Conservation (phyloP, 2,888 invertebrate species). For the Tiliacea citrago region DNA sequence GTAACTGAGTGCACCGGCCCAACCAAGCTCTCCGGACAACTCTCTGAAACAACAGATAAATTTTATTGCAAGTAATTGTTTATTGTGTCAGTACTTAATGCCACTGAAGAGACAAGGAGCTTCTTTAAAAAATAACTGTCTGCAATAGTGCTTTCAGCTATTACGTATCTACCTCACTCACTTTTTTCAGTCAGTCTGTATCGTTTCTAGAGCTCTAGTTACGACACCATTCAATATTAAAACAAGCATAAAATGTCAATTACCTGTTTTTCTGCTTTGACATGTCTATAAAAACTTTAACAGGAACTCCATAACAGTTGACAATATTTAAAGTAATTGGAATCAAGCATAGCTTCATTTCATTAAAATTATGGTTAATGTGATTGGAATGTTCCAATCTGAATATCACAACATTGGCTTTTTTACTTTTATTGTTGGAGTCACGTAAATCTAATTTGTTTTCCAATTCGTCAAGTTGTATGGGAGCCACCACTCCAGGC, state of each 20-base stretch:
- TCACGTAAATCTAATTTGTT: constrained; percentile 72
- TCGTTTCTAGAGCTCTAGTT: background rate
- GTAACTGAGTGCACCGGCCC: constrained; percentile 86
- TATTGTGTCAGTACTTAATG: background rate
- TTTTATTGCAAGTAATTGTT: background rate
- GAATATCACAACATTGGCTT: constrained; percentile 90
- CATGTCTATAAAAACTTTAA: constrained; percentile 92
- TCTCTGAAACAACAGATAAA: constrained; percentile 74
- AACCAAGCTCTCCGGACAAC: constrained; percentile 80
- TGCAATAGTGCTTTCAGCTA: background rate
- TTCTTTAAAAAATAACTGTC: background rate
- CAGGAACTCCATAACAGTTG: constrained; percentile 91
- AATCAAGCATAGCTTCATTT: constrained; percentile 91
- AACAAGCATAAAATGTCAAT: constrained; percentile 38
- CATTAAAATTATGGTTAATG: constrained; percentile 92
- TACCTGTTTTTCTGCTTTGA: constrained; percentile 91
- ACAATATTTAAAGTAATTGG: constrained; percentile 93
- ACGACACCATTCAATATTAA: background rate
- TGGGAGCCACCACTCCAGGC: constrained; percentile 78
- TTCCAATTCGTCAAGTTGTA: constrained; percentile 83
- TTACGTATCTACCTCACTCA: background rate
- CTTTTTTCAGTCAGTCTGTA: background rate
- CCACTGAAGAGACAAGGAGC: background rate
- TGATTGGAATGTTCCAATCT: constrained; percentile 90
- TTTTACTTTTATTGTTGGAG: constrained; percentile 77